These are phyloP conservation scores for Rhagoletis zephyria DNA, from an alignment of 1,140 invertebrate genomes.

Conservation along the genomic window DNA sequence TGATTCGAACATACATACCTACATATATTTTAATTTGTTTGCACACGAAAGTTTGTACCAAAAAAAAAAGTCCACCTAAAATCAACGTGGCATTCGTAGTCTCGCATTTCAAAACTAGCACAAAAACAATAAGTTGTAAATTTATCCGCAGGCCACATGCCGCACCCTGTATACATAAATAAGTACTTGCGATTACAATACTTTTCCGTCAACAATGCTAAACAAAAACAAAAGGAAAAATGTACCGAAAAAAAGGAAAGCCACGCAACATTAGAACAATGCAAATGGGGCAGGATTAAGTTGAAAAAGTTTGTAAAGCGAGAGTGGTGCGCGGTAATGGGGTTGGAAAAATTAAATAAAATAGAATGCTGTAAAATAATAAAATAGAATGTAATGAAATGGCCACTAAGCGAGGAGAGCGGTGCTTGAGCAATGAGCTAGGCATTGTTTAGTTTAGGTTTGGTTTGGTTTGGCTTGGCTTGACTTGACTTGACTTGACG, in stretches of 20 bases:
- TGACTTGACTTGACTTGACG: neutral
- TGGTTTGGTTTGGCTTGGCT: neutral
- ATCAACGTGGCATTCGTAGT: neutral
- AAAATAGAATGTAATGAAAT: slow-evolving; percentile 46
- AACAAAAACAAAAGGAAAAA: slow-evolving; percentile 17
- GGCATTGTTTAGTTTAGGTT: slow-evolving; percentile 1
- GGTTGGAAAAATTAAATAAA: slow-evolving; percentile 39
- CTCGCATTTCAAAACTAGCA: neutral
- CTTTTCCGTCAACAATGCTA: slow-evolving; percentile 24
- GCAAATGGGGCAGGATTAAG: slow-evolving; percentile 24
- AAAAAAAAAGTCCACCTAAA: neutral
- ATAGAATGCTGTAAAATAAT: slow-evolving; percentile 22
- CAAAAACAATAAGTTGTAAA: neutral
- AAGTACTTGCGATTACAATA: slow-evolving; percentile 5
- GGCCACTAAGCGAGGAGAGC: neutral
- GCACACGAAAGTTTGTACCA: neutral
- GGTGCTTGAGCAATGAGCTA: neutral
- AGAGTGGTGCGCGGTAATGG: neutral
- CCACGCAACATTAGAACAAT: slow-evolving; percentile 14
- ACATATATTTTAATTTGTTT: neutral
- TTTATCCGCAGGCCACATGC: neutral
- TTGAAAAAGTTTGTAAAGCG: neutral
- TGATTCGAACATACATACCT: neutral
- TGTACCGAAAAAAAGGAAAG: neutral
- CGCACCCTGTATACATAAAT: slow-evolving; percentile 44